These are phyloP conservation scores for Cataglyphis rosenhaueri DNA, from an alignment of 2,888 invertebrate genomes.

Conservation along the genomic window DNA sequence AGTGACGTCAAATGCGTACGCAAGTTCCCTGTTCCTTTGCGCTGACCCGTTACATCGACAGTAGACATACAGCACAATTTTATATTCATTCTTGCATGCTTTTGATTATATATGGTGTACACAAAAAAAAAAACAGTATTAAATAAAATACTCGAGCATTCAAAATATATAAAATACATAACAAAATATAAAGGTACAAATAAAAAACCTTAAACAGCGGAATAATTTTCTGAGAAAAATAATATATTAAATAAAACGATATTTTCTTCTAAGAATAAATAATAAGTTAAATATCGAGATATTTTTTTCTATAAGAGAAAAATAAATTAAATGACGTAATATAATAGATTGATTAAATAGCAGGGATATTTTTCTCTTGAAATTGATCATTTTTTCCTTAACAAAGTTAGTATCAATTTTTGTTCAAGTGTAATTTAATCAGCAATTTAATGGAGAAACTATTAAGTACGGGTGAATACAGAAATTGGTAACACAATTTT, in stretches of 20 bases:
- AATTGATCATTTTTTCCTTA: slow-evolving; percentile 14
- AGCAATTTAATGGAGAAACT: slow-evolving; percentile 3
- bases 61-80: slow-evolving; percentile 11
- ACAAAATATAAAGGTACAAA: background rate
- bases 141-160: background rate
- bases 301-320: background rate
- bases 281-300: background rate
- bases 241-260: background rate
- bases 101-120: slow-evolving; percentile 6
- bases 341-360: background rate
- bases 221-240: background rate
- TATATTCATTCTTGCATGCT: background rate
- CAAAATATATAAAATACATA: background rate
- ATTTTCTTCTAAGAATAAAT: background rate
- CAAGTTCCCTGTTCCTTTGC: slow-evolving; percentile 29
- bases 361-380: background rate
- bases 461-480: background rate
- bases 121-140: background rate
- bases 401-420: slow-evolving; percentile 26
- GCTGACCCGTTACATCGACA: slow-evolving; percentile 42
- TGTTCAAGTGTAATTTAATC: slow-evolving; percentile 24
- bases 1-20: slow-evolving; percentile 46
- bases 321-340: background rate
- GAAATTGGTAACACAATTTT: slow-evolving; percentile 17
- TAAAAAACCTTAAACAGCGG: background rate